Evolutionary conservation across 2,797 vertebrate genomes (phyloP), one percentile per base, ranked within the genome.

Genomic region (Darevskia mixta): DNA sequence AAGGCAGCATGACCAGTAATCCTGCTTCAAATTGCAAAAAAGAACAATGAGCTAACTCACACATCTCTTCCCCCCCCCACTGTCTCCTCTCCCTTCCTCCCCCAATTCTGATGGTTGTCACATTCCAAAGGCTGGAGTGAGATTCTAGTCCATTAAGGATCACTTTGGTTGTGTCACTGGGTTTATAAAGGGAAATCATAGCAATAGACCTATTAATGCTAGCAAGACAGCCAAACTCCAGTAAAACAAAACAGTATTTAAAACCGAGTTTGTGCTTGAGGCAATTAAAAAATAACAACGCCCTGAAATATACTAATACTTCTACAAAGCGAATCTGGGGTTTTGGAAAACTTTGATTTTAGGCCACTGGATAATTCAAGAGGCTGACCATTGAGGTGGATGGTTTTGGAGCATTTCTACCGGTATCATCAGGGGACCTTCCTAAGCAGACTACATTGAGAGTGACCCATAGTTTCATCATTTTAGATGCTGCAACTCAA

Each of bases 281-380:
- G 79, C 15, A 0, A 0, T 38, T 89, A 92, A 86, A 82, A 61
- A 43, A 13, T 58, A 87, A 77, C 49, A 49, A 49, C 1, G 49
- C 49, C 3, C 1, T 49, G 20, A 77, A 20, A 3, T 64, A 27
- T 0, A 0, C 41, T 6, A 1, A 55, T 8, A 6, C n/a, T 73
- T n/a, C 80, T 23, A 64, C 82, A 75, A 90, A 78, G 79, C n/a
- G n/a, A 43, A 84, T 43, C 86, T 93, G 32, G 27, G 79, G n/a
- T 79, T 93, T 88, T 85, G 84, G 49, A 89, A 82, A n/a, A 6
- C 3, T 27, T 86, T 80, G 89, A 88, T 89, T 88, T 1, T 27
- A 83, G 43, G 89, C 92, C 43, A 23, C 55, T n/a, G 18, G 15
- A 38, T 45, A 66, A 1, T 49, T 25, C 86, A 58, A 91, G 43